phyloP scores from a whole-genome alignment of 2,888 invertebrate genomes.

The Hemistola chrysoprasaria region DNA sequence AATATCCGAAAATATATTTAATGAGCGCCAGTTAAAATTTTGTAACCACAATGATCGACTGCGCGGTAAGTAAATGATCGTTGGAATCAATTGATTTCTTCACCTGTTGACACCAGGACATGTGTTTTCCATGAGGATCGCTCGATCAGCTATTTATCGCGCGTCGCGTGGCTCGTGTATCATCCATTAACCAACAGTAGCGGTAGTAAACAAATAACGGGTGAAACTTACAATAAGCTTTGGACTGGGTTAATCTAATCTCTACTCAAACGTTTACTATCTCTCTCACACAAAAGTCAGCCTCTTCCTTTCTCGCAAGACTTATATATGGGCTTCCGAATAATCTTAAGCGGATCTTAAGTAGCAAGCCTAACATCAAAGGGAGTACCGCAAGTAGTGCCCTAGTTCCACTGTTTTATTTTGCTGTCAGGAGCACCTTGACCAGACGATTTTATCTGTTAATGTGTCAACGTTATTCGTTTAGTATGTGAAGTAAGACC shows the following conservation, averaged over 20 bases:
- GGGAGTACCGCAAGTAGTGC: constrained; percentile 49
- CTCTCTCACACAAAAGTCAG: not conserved
- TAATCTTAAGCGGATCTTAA: constrained; percentile 56
- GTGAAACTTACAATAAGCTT: constrained; percentile 26
- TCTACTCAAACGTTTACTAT: constrained; percentile 6
- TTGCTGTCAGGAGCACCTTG: constrained; percentile 26
- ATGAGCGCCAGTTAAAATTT: constrained; percentile 39
- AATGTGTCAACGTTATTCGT: constrained; percentile 26
- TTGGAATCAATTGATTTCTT: constrained; percentile 43
- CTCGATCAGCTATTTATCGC: constrained; percentile 53
- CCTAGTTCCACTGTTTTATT: constrained; percentile 41
- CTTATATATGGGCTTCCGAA: constrained; percentile 32
- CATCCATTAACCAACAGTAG: constrained; percentile 66
- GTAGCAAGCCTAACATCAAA: constrained; percentile 41
- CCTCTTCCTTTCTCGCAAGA: constrained; percentile 6
- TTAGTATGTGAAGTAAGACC: constrained; percentile 8
- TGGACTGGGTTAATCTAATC: constrained; percentile 17
- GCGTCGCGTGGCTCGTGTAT: constrained; percentile 46
- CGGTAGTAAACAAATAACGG: constrained; percentile 51
- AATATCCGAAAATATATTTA: constrained; percentile 38
- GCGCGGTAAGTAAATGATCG: constrained; percentile 39
- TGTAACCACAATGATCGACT: constrained; percentile 41
- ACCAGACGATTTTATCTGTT: constrained; percentile 34
- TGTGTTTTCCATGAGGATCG: constrained; percentile 52
- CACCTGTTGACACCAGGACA: constrained; percentile 50